Base-by-base conservation (phyloP, 1,140 invertebrate genomes). In the Tyrophagus putrescentiae region DNA sequence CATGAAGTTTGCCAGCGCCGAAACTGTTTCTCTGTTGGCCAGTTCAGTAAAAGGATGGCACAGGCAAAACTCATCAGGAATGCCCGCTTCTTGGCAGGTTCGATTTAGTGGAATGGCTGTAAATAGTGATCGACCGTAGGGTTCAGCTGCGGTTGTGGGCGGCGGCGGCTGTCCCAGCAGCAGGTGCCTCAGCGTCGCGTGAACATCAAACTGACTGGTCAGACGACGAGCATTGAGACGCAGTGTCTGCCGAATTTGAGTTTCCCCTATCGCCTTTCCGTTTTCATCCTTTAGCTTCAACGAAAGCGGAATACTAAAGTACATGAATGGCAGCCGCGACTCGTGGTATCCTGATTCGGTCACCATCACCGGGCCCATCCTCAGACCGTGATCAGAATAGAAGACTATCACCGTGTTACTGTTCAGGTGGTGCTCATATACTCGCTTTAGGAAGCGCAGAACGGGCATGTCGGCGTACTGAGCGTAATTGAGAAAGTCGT, bases 311-410 rank as follows among this genome's bases (percentile, higher is more conserved):
- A 93, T 63, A 64, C 81, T 76, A 2, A 93, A 71, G 65, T 84
- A 84, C 13, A 89, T 75, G 62, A 89, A 85, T 0, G 92, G 92
- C 21, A 95, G 70, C 42, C 89, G 73, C 69, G 94, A 90, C 71
- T 97, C 92, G 60, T 92, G 75, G 69, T 85, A 82, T 0, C 92
- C 92, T 56, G 76, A 80, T 68, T 84, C 83, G 0, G 89, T 93
- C 65, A 79, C 70, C 23, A 85, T 70, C 18, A 89, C 81, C 3
- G 75, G 73, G 1, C 91, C 90, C 75, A 85, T 94, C 31, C 93
- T 72, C 67, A 91, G 82, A 0, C 93, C 92, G 70, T 96, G 93
- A 71, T 97, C 93, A 67, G 88, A 92, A 64, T 91, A 76, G 18
- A 94, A 78, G 27, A 95, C 75, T 0, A 95, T 70, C 0, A 78